phyloP scores from a whole-genome alignment of 2,797 vertebrate species.

The Benthosema pterotum region DNA sequence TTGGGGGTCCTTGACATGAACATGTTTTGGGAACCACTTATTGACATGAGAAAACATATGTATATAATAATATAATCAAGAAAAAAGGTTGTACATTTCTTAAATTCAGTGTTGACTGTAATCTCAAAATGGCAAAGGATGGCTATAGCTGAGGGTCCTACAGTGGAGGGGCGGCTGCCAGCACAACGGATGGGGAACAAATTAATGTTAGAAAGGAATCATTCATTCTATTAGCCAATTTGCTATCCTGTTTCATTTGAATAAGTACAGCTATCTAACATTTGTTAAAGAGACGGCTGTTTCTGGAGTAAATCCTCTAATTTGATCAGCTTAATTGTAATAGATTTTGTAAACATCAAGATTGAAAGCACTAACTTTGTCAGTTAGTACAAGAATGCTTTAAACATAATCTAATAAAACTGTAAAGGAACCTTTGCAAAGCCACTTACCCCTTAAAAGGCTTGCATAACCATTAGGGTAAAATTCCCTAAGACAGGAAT shows the following conservation, averaged over 20 bases:
- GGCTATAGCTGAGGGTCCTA: too few species aligned
- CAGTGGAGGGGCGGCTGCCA: constrained; percentile 41
- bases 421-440: constrained; percentile 76
- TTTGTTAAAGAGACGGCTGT: constrained; percentile 80
- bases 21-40: too few species aligned
- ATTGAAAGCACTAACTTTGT: constrained; percentile 83
- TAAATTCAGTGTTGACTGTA: too few species aligned
- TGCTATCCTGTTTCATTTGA: constrained; percentile 77
- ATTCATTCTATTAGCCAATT: constrained; percentile 80
- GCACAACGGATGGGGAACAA: constrained; percentile 74
- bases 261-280: constrained; percentile 78
- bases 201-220: constrained; percentile 75
- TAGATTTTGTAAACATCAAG: constrained; percentile 86
- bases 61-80: too few species aligned
- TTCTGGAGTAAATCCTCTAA: constrained; percentile 80
- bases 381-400: constrained; percentile 82
- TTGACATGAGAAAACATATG: too few species aligned
- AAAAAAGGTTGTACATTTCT: too few species aligned
- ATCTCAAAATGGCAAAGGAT: too few species aligned
- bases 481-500: constrained; percentile 79
- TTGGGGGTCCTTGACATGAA: too few species aligned
- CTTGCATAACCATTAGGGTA: constrained; percentile 77
- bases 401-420: constrained; percentile 83
- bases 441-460: constrained; percentile 80
- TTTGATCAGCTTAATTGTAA: constrained; percentile 85